A percentile compares a stretch with the other conserved stretches of the same genome.
Conservation (phyloP, 2,113 vertebrate species). For the Oenanthe oenanthe region DNA sequence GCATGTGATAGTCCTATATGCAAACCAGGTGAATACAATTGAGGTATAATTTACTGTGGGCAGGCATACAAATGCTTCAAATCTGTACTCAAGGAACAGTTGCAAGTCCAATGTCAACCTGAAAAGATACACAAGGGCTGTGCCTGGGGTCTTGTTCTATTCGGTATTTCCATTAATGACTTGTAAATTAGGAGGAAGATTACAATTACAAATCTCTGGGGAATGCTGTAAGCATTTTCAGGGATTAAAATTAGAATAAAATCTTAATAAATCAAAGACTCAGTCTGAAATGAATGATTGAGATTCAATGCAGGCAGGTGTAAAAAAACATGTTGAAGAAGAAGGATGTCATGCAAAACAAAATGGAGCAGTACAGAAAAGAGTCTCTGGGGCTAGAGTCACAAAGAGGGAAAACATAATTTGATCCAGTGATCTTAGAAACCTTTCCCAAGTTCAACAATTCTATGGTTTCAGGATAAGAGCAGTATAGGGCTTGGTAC, state of each 20-base stretch:
- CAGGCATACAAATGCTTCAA: conserved; percentile 2
- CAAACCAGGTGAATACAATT: conserved; percentile 20
- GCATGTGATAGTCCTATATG: neutral
- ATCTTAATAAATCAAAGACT: conserved; percentile 39
- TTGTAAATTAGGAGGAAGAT: conserved; percentile 52
- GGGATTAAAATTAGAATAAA: conserved; percentile 45
- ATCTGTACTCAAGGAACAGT: neutral
- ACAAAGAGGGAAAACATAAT: neutral
- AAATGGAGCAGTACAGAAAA: neutral
- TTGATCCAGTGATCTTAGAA: neutral
- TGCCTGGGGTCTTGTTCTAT: conserved; percentile 31
- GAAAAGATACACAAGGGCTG: neutral
- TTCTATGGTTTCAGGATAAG: neutral
- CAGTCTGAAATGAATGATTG: neutral
- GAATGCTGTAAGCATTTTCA: conserved; percentile 14
- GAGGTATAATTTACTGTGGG: neutral
- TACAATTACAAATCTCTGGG: conserved; percentile 55
- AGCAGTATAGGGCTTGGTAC: neutral
- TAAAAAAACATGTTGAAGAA: neutral
- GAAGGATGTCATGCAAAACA: neutral
- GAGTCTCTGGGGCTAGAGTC: neutral
- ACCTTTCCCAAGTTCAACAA: neutral
- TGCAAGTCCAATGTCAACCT: neutral
- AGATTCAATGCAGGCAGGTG: neutral
- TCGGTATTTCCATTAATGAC: neutral